Conservation (phyloP, 2,113 vertebrate species). For the Saimiri boliviensis region DNA sequence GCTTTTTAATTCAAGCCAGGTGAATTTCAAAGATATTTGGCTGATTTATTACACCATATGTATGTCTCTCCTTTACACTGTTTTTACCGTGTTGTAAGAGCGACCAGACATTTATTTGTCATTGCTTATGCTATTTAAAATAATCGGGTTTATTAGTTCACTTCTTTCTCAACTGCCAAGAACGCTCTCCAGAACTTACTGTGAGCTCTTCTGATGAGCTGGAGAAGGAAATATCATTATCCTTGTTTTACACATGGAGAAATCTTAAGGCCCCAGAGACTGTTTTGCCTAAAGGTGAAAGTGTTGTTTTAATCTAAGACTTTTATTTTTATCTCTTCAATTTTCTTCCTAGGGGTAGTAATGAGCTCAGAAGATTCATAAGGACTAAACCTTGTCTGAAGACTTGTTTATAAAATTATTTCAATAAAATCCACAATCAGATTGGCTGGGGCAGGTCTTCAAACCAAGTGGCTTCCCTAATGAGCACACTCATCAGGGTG, state of each 20-base stretch:
- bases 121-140: constrained; percentile 63
- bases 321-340: constrained; percentile 76
- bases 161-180: constrained; percentile 54
- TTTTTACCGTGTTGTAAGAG: constrained; percentile 17
- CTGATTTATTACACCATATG: constrained; percentile 36
- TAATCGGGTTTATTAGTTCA: constrained; percentile 61
- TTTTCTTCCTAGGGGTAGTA: constrained; percentile 69
- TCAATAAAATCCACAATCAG: constrained; percentile 77
- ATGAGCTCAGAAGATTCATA: constrained; percentile 68
- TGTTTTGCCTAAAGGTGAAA: constrained; percentile 80
- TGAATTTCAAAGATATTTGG: not conserved
- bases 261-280: constrained; percentile 48
- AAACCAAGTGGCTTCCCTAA: constrained; percentile 56
- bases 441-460: constrained; percentile 61
- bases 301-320: constrained; percentile 73
- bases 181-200: constrained; percentile 14
- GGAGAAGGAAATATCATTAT: constrained; percentile 60
- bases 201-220: constrained; percentile 39
- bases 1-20: constrained; percentile 52
- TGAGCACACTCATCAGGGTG: constrained; percentile 59
- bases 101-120: constrained; percentile 56
- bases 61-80: not conserved
- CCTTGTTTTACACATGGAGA: constrained; percentile 66
- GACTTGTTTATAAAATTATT: constrained; percentile 80
- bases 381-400: constrained; percentile 70